Evolutionary conservation across 2,888 invertebrate genomes (phyloP), one percentile per base, ranked within the genome.

Genomic region (Tetragonisca angustula): DNA sequence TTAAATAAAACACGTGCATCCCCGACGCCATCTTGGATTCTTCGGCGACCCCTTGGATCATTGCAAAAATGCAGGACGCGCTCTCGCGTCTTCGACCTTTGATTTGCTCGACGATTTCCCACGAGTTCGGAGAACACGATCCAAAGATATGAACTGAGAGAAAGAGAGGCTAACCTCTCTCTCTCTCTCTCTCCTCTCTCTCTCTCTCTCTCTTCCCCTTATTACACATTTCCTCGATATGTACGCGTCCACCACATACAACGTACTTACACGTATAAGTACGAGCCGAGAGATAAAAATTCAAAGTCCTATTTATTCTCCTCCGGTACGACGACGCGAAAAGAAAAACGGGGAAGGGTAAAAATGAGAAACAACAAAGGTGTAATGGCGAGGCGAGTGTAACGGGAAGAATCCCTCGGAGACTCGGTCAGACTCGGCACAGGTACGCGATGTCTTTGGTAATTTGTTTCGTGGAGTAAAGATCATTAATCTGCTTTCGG

Each of bases 401-500:
- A 91, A 78, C 75, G 68, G 67, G 49, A 79, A 83, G 86, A 85
- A 89, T 83, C 83, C 79, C 24, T 85, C 9, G 75, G n/a, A n/a
- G 84, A 79, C 88, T 83, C 70, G 71, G 81, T 70, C 83, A 65
- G 77, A 65, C 81, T 84, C 52, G 68, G 59, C 72, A 77, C 86
- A 87, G 80, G 87, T 84, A 81, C 82, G 65, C 80, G 74, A 86
- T 88, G 89, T 89, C 91, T 82, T 79, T 84, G 90, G 92, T 92
- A 92, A 94, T 94, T 94, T 92, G 94, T 93, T 93, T 84, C 91
- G 69, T 75, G 87, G 87, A 89, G 91, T 89, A 90, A 86, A 88
- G 91, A 91, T 92, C 94, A 94, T 94, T 94, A 94, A 94, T 94
- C 92, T 91, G 92, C 90, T 92, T 92, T 92, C 91, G 91, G 92